phyloP scores from a whole-genome alignment of 1,140 invertebrate species.

The Drosophila bifasciata region DNA sequence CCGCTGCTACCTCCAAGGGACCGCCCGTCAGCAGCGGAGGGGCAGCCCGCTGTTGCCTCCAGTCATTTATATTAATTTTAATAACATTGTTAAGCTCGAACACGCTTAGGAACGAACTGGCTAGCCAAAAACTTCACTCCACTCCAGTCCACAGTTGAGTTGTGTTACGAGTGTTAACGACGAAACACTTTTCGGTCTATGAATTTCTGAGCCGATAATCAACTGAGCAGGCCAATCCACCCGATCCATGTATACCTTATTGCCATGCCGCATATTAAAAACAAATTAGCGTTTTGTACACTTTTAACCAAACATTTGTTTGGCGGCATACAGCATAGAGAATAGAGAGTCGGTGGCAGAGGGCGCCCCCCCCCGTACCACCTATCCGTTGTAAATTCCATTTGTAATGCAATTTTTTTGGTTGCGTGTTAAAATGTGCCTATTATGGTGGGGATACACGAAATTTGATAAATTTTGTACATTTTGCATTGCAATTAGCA shows the following conservation, averaged over 20 bases:
- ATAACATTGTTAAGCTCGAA: conserved; percentile 76
- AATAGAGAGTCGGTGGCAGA: conserved; percentile 2
- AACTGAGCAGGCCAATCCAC: conserved; percentile 26
- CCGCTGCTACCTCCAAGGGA: conserved; percentile 32
- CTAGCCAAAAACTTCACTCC: conserved; percentile 8
- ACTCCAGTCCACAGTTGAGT: background rate
- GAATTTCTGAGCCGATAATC: conserved; percentile 73
- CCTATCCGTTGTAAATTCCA: conserved; percentile 3
- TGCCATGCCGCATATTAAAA: conserved; percentile 68
- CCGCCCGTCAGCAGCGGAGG: conserved; percentile 39
- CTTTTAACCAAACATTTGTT: conserved; percentile 18
- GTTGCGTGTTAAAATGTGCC: conserved; percentile 45
- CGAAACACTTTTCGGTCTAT: conserved; percentile 74
- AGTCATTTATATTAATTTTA: conserved; percentile 82
- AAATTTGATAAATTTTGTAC: conserved; percentile 39
- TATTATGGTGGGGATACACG: conserved; percentile 22
- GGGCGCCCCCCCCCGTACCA: too few species aligned
- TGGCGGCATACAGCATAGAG: conserved; percentile 7
- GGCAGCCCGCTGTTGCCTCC: too few species aligned
- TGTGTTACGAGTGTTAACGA: conserved; percentile 78
- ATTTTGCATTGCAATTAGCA: conserved; percentile 64
- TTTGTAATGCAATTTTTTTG: conserved; percentile 26
- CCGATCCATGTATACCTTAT: conserved; percentile 6
- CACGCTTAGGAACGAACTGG: conserved; percentile 26
- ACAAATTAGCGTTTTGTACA: conserved; percentile 73